Percentiles rank a stretch among this genome's conserved stretches.
Conservation (phyloP, 2,888 invertebrate species). For the Drosophila algonquin region DNA sequence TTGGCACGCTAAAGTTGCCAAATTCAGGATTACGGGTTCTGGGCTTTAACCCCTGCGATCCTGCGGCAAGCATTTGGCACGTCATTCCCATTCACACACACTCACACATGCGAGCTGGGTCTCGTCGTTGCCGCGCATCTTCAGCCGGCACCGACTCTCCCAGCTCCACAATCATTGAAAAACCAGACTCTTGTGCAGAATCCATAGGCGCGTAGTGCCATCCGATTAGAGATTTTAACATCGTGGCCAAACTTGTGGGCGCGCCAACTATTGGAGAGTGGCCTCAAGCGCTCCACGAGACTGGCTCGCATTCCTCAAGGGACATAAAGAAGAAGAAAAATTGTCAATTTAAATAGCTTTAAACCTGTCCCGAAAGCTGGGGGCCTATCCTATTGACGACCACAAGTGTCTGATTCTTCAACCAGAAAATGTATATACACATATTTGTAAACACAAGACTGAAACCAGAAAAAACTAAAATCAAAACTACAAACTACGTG, state of each 20-base stretch:
- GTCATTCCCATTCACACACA: conserved; percentile 39
- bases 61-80: conserved; percentile 54
- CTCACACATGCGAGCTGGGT: conserved; percentile 25
- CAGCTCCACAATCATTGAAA: conserved; percentile 35
- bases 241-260: conserved; percentile 36
- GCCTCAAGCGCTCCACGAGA: conserved; percentile 32
- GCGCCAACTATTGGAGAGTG: conserved; percentile 53
- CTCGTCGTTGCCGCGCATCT: conserved; percentile 60
- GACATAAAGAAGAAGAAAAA: neutral
- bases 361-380: conserved; percentile 33
- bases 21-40: conserved; percentile 19
- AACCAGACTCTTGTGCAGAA: conserved; percentile 56
- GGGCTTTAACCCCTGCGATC: conserved; percentile 31
- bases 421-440: neutral
- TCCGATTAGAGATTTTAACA: conserved; percentile 19
- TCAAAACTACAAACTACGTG: conserved; percentile 10
- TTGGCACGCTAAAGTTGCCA: conserved; percentile 71
- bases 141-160: conserved; percentile 51
- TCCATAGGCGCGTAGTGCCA: conserved; percentile 54
- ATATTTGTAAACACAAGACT: conserved; percentile 45
- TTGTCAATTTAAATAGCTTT: conserved; percentile 16
- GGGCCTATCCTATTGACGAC: conserved; percentile 64
- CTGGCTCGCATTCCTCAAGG: conserved; percentile 33
- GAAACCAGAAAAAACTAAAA: conserved; percentile 43
- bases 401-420: conserved; percentile 39